Conservation (phyloP, 2,113 vertebrate genomes). For the Piaya cayana region DNA sequence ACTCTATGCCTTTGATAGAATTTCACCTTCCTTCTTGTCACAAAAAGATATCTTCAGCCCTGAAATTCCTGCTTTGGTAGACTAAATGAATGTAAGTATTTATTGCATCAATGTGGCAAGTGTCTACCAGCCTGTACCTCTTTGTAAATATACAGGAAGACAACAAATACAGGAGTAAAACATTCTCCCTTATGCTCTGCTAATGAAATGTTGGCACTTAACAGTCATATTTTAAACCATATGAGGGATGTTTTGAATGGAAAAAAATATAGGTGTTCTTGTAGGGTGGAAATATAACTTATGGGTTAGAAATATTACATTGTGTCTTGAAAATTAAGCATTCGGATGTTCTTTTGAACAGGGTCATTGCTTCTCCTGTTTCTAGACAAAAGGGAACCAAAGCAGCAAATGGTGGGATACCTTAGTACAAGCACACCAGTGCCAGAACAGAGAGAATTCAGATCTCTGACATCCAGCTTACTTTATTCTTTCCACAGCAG, state of each 20-base stretch:
- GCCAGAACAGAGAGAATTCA: background rate
- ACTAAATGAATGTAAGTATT: background rate
- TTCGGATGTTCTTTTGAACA: background rate
- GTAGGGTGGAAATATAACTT: background rate
- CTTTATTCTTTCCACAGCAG: background rate
- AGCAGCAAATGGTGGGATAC: background rate
- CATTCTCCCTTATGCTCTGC: background rate
- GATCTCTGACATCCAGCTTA: background rate
- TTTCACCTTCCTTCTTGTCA: background rate
- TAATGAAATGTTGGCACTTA: background rate
- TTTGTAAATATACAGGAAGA: background rate
- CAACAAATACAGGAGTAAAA: background rate
- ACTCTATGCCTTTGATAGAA: background rate
- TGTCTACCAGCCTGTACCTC: background rate
- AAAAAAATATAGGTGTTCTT: background rate
- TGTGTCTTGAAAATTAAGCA: background rate
- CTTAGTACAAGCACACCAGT: background rate
- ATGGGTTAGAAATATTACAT: background rate
- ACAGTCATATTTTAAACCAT: background rate
- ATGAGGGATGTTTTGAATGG: fast-evolving
- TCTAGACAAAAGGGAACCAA: background rate
- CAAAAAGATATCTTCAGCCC: background rate
- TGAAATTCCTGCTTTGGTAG: background rate
- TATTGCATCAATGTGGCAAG: background rate
- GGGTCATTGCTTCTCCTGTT: background rate